phyloP scores from a whole-genome alignment of 2,113 vertebrate species.

The Hyperopisus bebe region DNA sequence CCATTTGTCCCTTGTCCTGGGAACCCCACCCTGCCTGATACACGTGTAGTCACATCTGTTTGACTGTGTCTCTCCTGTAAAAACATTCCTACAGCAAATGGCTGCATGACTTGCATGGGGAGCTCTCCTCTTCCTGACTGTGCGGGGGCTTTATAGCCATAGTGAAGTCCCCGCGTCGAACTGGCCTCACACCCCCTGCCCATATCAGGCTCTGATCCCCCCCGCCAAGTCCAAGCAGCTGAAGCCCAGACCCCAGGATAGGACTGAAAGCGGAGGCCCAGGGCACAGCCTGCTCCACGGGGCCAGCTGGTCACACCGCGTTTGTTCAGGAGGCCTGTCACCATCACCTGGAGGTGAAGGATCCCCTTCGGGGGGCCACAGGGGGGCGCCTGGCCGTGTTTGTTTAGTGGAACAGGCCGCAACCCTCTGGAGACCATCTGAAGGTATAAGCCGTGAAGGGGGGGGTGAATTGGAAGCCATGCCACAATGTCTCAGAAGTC shows the following conservation, averaged over 20 bases:
- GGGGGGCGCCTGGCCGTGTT: background rate
- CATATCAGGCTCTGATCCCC: background rate
- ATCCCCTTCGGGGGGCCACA: background rate
- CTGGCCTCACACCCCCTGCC: background rate
- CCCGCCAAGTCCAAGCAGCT: background rate
- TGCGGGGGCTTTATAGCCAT: background rate
- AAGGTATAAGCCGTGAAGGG: background rate
- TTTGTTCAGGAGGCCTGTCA: background rate
- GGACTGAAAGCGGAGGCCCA: too few species aligned
- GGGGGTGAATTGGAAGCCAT: background rate
- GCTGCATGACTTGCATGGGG: background rate
- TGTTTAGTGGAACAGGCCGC: background rate
- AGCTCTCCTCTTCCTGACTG: background rate
- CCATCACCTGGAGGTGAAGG: background rate
- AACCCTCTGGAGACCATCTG: background rate
- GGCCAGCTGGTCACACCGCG: background rate
- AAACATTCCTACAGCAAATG: constrained; percentile 15
- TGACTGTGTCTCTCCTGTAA: background rate
- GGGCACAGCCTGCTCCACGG: background rate
- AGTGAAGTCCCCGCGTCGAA: background rate
- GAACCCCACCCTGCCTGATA: background rate
- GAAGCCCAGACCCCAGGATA: background rate
- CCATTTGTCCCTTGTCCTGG: constrained; percentile 1
- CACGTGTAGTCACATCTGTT: background rate
- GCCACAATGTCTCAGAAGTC: background rate